Percentiles rank a stretch among this genome's conserved stretches.
phyloP scores from a whole-genome alignment of 2,888 invertebrate species.

The Cynaeus angustus region DNA sequence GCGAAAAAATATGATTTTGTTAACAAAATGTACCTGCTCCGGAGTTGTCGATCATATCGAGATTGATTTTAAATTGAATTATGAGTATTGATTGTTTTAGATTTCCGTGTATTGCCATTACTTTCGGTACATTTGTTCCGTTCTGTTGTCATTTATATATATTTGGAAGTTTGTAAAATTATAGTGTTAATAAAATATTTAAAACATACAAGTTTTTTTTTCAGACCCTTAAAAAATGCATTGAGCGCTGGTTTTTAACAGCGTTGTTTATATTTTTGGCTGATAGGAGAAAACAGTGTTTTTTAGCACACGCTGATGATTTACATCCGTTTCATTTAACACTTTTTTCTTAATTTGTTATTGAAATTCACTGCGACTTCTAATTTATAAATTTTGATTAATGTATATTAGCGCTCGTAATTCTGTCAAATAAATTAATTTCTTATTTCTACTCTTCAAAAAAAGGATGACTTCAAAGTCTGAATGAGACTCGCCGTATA shows the following conservation, averaged over 20 bases:
- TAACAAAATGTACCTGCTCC: slow-evolving; percentile 38
- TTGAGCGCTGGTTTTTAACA: too few relatives aligned
- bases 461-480: neutral
- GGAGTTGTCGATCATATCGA: slow-evolving; percentile 24
- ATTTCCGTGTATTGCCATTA: slow-evolving; percentile 28
- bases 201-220: slow-evolving; percentile 5
- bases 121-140: slow-evolving; percentile 11
- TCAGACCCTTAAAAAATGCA: too few relatives aligned
- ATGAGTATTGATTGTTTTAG: slow-evolving; percentile 9
- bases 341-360: too few relatives aligned
- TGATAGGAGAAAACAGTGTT: too few relatives aligned
- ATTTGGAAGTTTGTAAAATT: slow-evolving; percentile 37
- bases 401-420: too few relatives aligned
- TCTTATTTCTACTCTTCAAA: neutral
- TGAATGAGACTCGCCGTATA: neutral
- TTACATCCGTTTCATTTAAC: too few relatives aligned
- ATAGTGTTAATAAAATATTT: slow-evolving; percentile 40
- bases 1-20: slow-evolving; percentile 47
- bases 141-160: slow-evolving; percentile 26
- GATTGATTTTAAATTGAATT: slow-evolving; percentile 26
- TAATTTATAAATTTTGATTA: too few relatives aligned
- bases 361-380: too few relatives aligned
- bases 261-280: too few relatives aligned
- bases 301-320: too few relatives aligned
- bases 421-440: too few relatives aligned